phyloP scores from a whole-genome alignment of 2,888 invertebrate species.

The Rotaria macrura region DNA sequence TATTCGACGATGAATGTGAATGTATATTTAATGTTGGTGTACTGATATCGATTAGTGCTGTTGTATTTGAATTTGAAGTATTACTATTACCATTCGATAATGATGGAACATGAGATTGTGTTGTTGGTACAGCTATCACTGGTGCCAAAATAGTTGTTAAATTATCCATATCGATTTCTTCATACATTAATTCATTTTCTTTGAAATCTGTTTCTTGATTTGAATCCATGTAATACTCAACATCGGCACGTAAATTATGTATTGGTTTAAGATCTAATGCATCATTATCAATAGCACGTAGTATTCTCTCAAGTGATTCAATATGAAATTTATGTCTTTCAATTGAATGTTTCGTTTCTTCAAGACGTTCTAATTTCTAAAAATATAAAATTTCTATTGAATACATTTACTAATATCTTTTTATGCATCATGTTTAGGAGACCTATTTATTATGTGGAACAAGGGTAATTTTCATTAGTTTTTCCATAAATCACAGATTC shows the following conservation, averaged over 20 bases:
- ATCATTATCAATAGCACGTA: slow-evolving; percentile 93
- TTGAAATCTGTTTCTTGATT: slow-evolving; percentile 88
- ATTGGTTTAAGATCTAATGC: slow-evolving; percentile 79
- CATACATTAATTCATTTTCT: slow-evolving; percentile 73
- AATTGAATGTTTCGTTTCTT: background rate
- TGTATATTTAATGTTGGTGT: background rate
- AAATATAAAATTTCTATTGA: slow-evolving; percentile 54
- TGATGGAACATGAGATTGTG: background rate
- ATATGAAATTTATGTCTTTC: slow-evolving; percentile 82
- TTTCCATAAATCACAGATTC: too few species aligned
- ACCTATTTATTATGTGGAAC: too few species aligned
- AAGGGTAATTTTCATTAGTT: too few species aligned
- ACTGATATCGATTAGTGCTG: background rate
- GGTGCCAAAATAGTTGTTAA: background rate
- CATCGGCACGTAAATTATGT: slow-evolving; percentile 85
- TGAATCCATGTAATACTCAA: slow-evolving; percentile 91
- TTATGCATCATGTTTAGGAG: too few species aligned
- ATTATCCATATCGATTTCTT: slow-evolving; percentile 73
- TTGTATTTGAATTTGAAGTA: background rate
- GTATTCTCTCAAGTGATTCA: slow-evolving; percentile 82
- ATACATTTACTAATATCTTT: too few species aligned
- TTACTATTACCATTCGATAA: background rate
- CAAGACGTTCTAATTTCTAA: background rate
- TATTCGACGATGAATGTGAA: background rate
- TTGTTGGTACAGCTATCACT: background rate